Conservation (phyloP, 2,888 invertebrate species). For the Nomada ruficornis region DNA sequence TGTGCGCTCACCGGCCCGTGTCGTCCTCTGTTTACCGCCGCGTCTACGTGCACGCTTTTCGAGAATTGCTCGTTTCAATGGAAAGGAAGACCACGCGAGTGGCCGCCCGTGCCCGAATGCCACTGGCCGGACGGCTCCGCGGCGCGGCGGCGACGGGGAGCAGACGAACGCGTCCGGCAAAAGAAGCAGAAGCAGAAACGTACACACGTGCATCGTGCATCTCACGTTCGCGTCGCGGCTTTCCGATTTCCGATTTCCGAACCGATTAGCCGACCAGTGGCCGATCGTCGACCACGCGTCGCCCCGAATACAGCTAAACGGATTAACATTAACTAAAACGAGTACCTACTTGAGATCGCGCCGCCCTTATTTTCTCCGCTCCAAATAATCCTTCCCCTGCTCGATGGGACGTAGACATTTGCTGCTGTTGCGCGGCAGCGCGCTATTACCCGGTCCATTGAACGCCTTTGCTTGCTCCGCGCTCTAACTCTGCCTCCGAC, state of each 20-base stretch:
- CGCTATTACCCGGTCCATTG: constrained; percentile 70
- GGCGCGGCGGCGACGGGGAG: neutral
- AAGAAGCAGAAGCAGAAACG: constrained; percentile 43
- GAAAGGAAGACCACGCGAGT: constrained; percentile 55
- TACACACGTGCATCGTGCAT: neutral
- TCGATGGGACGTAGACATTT: no score
- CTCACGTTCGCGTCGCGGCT: neutral
- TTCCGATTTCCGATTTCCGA: neutral
- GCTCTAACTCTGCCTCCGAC: neutral
- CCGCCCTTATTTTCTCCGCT: neutral
- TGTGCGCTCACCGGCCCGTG: constrained; percentile 66
- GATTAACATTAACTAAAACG: no score
- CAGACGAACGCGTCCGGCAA: neutral
- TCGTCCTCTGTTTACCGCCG: constrained; percentile 59
- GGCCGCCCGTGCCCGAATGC: neutral
- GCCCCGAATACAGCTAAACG: no score
- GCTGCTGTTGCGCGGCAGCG: constrained; percentile 16
- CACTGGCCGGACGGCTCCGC: neutral
- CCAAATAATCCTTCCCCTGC: no score
- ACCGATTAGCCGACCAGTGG: no score
- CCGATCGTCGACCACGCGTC: no score
- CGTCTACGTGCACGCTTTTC: constrained; percentile 59
- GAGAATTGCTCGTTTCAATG: constrained; percentile 63
- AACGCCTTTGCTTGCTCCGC: constrained; percentile 51
- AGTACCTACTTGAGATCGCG: no score